phyloP scores from a whole-genome alignment of 1,140 invertebrate species.

The Archivesica marissinica region DNA sequence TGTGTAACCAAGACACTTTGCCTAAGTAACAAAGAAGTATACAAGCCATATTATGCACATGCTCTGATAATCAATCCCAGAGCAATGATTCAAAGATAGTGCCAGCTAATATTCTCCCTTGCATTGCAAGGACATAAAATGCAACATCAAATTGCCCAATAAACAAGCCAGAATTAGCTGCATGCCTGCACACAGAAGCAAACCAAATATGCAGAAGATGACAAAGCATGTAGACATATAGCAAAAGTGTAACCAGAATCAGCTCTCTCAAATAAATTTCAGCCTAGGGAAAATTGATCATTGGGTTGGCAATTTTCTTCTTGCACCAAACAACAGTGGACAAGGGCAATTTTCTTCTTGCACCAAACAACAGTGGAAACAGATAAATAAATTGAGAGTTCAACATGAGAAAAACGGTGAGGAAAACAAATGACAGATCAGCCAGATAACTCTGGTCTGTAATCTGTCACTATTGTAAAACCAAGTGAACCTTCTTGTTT shows the following conservation, averaged over 20 bases:
- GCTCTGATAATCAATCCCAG: too few species aligned
- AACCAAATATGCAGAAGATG: too few species aligned
- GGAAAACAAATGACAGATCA: constrained; percentile 15
- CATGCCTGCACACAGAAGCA: neutral
- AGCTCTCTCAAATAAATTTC: constrained; percentile 3
- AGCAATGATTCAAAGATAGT: too few species aligned
- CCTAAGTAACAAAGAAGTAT: too few species aligned
- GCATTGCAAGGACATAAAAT: too few species aligned
- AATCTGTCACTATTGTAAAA: constrained; percentile 5
- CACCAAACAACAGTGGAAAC: neutral
- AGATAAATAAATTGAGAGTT: constrained; percentile 7
- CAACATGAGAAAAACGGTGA: neutral
- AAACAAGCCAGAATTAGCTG: constrained; percentile 21
- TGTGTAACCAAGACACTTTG: too few species aligned
- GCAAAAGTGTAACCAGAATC: constrained; percentile 8
- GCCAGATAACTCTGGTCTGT: neutral
- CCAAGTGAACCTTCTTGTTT: too few species aligned
- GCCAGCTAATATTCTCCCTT: too few species aligned
- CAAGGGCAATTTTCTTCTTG: neutral
- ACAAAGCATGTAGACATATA: too few species aligned
- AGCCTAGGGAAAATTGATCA: constrained; percentile 1
- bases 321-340: neutral
- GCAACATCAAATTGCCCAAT: constrained; percentile 21
- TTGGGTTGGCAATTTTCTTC: neutral
- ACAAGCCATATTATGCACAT: too few species aligned